Evolutionary conservation across 30 jellyfish, hydroid and myxozoan genomes (phyloP), one percentile per base, ranked within the genome.

Genomic region (Hydra vulgaris): DNA sequence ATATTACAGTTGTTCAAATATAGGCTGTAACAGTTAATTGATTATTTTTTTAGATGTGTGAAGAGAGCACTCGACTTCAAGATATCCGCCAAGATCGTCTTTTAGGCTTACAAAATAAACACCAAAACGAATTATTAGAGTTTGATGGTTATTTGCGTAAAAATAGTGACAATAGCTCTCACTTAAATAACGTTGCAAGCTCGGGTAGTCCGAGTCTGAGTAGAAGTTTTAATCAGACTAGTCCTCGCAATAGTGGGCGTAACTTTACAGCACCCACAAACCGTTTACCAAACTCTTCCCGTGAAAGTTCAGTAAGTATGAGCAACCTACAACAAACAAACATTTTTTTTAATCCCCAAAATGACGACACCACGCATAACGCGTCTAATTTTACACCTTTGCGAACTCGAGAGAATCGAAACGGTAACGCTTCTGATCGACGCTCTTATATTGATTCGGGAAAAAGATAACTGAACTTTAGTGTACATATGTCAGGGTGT

Each of bases 11-110:
- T n/a, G n/a, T n/a, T n/a, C n/a, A n/a, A n/a, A n/a, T n/a, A n/a
- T n/a, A n/a, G n/a, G n/a, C n/a, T n/a, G n/a, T n/a, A n/a, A n/a
- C n/a, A n/a, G n/a, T n/a, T n/a, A n/a, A n/a, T n/a, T n/a, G 7
- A 8, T 0, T 27, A 27, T 76, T 76, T 61, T 80, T 40, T 18
- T 77, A 94, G 99, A 94, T 94, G 99, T 82, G 80, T 83, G 96
- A 94, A 74, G 99, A 94, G 77, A 94, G 99, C 74, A 94, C 99
- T 17, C 94, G 99, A 7, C 95, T 94, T 24, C 99, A 94, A 78
- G 99, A 94, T 83, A 94, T 94, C 15, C 84, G 99, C 19, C 95
- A 82, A 71, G 99, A 94, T 73, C 90, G 99, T 54, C 89, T 94
- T 26, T 83, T 85, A 27, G 99, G 87, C 76, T 77, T 94, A n/a